Evolutionary conservation across 92 coral and sea anemone species (phyloP).

Genomic region (Hydrozoanthus gracilis): DNA sequence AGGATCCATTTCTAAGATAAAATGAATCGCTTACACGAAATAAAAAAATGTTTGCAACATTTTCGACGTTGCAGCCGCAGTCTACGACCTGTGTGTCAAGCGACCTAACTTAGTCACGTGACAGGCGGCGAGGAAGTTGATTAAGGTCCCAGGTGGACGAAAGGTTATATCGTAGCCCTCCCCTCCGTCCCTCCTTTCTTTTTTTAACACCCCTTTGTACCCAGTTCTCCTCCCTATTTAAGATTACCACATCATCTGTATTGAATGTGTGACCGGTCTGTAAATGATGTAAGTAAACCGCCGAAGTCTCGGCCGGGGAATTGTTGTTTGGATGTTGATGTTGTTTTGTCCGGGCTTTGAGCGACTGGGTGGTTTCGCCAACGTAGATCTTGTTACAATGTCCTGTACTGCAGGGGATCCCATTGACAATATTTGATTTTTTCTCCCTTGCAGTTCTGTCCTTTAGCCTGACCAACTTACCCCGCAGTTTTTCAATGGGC

Average conservation of each 20-base stretch:
- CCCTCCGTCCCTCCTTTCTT: no score
- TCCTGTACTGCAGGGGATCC: slow-evolving; percentile 40
- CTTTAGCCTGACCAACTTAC: background rate
- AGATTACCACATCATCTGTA: no score
- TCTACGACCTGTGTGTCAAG: no score
- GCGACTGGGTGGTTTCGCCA: slow-evolving; percentile 50
- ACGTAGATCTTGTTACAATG: slow-evolving; percentile 44
- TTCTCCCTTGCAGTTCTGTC: slow-evolving; percentile 23
- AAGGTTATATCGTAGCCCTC: no score
- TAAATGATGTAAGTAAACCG: no score
- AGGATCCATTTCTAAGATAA: background rate
- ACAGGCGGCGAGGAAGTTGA: no score
- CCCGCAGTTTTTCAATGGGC: background rate
- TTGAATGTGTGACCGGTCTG: no score
- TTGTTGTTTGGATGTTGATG: no score
- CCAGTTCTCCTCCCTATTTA: no score
- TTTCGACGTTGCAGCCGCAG: slow-evolving; percentile 7
- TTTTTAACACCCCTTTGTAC: no score
- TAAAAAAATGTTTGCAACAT: slow-evolving; percentile 1
- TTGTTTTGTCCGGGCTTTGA: slow-evolving; percentile 45
- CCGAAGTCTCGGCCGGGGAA: no score
- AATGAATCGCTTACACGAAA: background rate
- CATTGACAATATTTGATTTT: slow-evolving; percentile 2
- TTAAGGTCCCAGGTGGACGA: no score
- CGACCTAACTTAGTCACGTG: slow-evolving; percentile 18